These are phyloP conservation scores for Champsocephalus gunnari DNA, from an alignment of 2,797 vertebrate species.

Conservation along the genomic window DNA sequence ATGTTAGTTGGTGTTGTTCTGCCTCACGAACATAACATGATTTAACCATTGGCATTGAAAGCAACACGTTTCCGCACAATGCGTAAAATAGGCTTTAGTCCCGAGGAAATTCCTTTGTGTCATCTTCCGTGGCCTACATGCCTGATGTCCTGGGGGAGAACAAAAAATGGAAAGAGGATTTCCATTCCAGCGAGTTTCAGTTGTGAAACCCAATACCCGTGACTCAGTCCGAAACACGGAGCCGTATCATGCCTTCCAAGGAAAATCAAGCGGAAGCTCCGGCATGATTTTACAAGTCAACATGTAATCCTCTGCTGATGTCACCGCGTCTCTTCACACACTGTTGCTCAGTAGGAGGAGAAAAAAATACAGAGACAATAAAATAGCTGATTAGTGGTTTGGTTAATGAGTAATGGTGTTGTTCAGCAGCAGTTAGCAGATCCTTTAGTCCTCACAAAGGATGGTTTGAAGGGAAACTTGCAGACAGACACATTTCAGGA, in stretches of 20 bases:
- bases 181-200: conserved; percentile 53
- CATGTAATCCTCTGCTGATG: conserved; percentile 48
- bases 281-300: conserved; percentile 64
- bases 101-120: conserved; percentile 61
- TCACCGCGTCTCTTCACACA: conserved; percentile 27
- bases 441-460: conserved; percentile 69
- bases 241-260: conserved; percentile 59
- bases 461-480: conserved; percentile 80
- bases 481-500: conserved; percentile 90
- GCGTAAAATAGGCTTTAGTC: conserved; percentile 10
- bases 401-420: conserved; percentile 75
- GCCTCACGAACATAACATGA: no score
- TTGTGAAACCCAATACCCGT: conserved; percentile 72
- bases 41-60: neutral
- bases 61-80: neutral
- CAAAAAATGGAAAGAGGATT: conserved; percentile 39
- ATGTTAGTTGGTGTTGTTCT: no score
- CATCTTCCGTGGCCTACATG: conserved; percentile 57
- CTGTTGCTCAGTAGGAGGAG: conserved; percentile 7
- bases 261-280: conserved; percentile 50
- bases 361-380: conserved; percentile 12
- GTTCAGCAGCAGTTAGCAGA: conserved; percentile 47
- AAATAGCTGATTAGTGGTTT: conserved; percentile 58
- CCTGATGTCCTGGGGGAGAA: conserved; percentile 30
- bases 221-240: conserved; percentile 63